A percentile compares a stretch with the other conserved stretches of the same genome.
These are phyloP conservation scores for Parauchenoglanis ngamensis DNA, from an alignment of 2,797 vertebrate species.

Conservation along the genomic window DNA sequence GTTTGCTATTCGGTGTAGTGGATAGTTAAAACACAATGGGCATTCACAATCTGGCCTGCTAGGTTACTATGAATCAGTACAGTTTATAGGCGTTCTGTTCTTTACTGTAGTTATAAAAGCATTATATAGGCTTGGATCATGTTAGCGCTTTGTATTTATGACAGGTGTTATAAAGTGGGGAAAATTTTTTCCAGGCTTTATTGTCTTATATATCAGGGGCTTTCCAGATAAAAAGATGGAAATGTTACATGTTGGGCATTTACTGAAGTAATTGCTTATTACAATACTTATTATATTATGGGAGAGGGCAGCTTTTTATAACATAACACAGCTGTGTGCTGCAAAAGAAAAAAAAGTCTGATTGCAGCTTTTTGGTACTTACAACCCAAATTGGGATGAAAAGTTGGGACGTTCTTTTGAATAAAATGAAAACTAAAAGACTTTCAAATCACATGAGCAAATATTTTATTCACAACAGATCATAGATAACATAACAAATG, in stretches of 20 bases:
- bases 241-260: slow-evolving; percentile 8
- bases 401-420: too few relatives aligned
- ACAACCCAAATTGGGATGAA: too few relatives aligned
- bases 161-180: slow-evolving; percentile 11
- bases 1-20: not conserved
- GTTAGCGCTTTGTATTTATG: slow-evolving; percentile 24
- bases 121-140: slow-evolving; percentile 19
- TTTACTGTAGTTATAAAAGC: not conserved
- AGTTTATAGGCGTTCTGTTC: slow-evolving; percentile 9
- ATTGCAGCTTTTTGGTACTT: not conserved
- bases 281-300: not conserved
- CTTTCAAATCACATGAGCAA: too few relatives aligned
- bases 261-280: not conserved
- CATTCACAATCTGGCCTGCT: slow-evolving; percentile 5
- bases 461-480: too few relatives aligned
- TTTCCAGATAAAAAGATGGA: slow-evolving; percentile 19
- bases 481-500: too few relatives aligned
- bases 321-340: not conserved
- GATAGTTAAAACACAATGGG: not conserved
- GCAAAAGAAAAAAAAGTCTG: not conserved
- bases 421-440: too few relatives aligned
- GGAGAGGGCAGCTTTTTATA: not conserved
- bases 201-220: not conserved
- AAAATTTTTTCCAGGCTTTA: slow-evolving; percentile 8
- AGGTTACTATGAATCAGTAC: slow-evolving; percentile 7